Conservation (phyloP, 2,797 vertebrate genomes). For the Acanthis flammea region DNA sequence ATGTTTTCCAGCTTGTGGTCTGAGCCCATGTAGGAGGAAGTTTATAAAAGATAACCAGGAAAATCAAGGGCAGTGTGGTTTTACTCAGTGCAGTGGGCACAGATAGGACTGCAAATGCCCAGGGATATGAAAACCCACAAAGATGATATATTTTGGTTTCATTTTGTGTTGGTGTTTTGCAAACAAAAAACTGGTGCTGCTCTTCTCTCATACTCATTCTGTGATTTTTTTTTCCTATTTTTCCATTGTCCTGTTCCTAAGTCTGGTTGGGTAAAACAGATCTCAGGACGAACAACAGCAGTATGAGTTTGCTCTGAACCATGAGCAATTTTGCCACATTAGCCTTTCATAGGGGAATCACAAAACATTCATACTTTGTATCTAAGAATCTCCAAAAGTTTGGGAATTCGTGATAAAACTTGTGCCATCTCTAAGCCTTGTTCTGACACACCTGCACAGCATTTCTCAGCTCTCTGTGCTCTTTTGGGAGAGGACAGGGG, state of each 20-base stretch:
- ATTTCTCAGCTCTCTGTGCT: background rate
- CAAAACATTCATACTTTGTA: fast-evolving
- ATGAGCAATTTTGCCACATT: background rate
- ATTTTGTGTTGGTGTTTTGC: background rate
- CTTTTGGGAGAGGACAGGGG: background rate
- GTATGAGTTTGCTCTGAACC: background rate
- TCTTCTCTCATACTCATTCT: fast-evolving
- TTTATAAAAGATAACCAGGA: background rate
- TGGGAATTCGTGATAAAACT: background rate
- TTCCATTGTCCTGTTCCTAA: background rate
- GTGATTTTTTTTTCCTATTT: too few species aligned
- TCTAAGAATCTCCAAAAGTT: fast-evolving
- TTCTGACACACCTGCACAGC: background rate
- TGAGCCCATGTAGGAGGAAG: background rate
- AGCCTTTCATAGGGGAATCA: background rate
- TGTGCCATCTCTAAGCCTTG: fast-evolving
- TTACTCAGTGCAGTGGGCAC: background rate
- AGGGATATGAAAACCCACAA: background rate
- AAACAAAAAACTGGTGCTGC: background rate
- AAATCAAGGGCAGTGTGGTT: background rate
- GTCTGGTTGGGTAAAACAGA: background rate
- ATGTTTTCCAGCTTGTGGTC: background rate
- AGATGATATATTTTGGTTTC: fast-evolving
- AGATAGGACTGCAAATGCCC: background rate
- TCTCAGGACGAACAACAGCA: background rate